A percentile compares a stretch with the other conserved stretches of the same genome.
Conservation (phyloP, 2,113 vertebrate species). For the Mirounga angustirostris region DNA sequence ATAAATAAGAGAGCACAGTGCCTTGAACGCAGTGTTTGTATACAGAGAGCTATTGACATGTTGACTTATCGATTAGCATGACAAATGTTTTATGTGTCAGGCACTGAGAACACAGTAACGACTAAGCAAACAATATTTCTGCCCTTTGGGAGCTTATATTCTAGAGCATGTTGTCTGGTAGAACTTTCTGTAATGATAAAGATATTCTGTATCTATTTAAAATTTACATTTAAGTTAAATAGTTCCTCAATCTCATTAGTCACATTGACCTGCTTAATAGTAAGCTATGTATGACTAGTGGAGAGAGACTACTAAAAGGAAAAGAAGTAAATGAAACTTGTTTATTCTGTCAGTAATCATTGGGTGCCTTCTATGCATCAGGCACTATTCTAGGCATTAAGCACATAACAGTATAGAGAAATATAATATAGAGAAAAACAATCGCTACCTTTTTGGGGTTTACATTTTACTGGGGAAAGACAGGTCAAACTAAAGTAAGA, state of each 20-base stretch:
- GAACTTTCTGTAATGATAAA: not conserved
- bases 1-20: not conserved
- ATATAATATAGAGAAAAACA: not conserved
- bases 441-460: not conserved
- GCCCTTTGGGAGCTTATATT: not conserved
- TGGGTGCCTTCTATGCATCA: not conserved
- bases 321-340: not conserved
- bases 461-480: slow-evolving; percentile 20
- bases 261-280: not conserved
- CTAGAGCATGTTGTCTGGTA: not conserved
- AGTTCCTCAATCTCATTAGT: not conserved
- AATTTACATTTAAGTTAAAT: not conserved
- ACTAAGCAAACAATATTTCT: not conserved
- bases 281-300: not conserved
- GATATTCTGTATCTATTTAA: not conserved
- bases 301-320: slow-evolving; percentile 6
- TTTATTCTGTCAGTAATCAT: not conserved
- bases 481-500: not conserved
- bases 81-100: not conserved
- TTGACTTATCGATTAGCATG: not conserved
- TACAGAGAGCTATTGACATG: not conserved
- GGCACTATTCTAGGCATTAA: not conserved
- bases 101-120: not conserved
- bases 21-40: not conserved
- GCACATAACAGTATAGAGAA: not conserved